phyloP scores from a whole-genome alignment of 2,797 vertebrate species.

The Danio kyathit region DNA sequence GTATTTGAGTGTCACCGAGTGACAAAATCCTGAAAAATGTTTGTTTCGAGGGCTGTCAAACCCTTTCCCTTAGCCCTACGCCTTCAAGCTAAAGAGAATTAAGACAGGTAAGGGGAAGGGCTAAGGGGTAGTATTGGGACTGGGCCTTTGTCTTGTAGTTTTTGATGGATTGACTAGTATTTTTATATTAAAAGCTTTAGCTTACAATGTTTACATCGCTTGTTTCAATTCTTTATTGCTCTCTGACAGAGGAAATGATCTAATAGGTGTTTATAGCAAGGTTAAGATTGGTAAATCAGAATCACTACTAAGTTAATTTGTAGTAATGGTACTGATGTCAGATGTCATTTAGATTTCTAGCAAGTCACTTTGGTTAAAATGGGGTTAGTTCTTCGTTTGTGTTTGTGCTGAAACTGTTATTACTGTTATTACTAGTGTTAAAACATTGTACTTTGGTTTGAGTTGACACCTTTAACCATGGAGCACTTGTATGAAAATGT shows the following conservation, averaged over 20 bases:
- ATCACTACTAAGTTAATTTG: not conserved
- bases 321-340: not conserved
- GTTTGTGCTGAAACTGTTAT: not conserved
- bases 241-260: not conserved
- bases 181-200: not conserved
- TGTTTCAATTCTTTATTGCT: not conserved
- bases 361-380: not conserved
- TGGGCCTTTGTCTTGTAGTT: not conserved
- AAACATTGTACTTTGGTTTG: not conserved
- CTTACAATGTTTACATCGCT: not conserved
- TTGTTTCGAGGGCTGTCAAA: too few relatives aligned
- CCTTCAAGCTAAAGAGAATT: too few relatives aligned
- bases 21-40: too few relatives aligned
- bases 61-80: too few relatives aligned
- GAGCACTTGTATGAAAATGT: not conserved
- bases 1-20: too few relatives aligned
- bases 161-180: not conserved
- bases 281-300: too few relatives aligned
- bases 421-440: too few relatives aligned
- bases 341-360: not conserved
- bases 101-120: too few relatives aligned
- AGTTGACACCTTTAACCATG: not conserved
- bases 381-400: not conserved
- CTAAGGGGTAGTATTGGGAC: too few relatives aligned
- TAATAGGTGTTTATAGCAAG: not conserved